A percentile compares a stretch with the other conserved stretches of the same genome.
Conservation (phyloP, 2,888 invertebrate genomes). For the Eupithecia subumbrata region DNA sequence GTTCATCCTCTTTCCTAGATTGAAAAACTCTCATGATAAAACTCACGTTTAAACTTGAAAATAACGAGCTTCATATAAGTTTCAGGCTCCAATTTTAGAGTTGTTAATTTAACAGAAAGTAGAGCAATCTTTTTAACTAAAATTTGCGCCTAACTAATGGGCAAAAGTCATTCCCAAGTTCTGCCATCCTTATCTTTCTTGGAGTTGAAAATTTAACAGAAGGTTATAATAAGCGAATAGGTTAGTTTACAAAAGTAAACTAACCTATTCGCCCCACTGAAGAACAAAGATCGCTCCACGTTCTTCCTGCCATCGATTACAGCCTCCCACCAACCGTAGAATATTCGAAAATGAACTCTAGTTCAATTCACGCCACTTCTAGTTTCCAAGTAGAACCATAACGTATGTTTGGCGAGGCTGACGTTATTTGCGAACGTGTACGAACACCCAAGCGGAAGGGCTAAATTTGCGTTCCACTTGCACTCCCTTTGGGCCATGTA, state of each 20-base stretch:
- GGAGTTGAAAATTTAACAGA: background rate
- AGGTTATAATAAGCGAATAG: background rate
- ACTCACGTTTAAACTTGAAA: background rate
- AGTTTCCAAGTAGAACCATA: background rate
- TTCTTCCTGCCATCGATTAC: background rate
- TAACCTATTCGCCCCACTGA: background rate
- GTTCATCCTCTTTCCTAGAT: conserved; percentile 5
- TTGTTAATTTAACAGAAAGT: background rate
- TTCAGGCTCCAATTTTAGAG: background rate
- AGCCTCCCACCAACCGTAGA: background rate
- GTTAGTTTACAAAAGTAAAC: no score
- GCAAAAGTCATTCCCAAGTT: background rate
- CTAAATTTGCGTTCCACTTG: conserved; percentile 29
- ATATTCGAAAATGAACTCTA: background rate
- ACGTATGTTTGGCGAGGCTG: conserved; percentile 14
- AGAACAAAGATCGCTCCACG: background rate
- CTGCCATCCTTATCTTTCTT: background rate
- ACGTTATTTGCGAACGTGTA: conserved; percentile 23
- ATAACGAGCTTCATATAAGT: background rate
- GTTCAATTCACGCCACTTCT: background rate
- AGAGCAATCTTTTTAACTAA: background rate
- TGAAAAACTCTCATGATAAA: background rate
- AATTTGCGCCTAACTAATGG: background rate
- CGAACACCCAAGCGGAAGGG: conserved; percentile 28
- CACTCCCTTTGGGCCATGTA: conserved; percentile 18